These are phyloP conservation scores for Plebejus melissa DNA, from an alignment of 2,888 invertebrate species.

Conservation along the genomic window DNA sequence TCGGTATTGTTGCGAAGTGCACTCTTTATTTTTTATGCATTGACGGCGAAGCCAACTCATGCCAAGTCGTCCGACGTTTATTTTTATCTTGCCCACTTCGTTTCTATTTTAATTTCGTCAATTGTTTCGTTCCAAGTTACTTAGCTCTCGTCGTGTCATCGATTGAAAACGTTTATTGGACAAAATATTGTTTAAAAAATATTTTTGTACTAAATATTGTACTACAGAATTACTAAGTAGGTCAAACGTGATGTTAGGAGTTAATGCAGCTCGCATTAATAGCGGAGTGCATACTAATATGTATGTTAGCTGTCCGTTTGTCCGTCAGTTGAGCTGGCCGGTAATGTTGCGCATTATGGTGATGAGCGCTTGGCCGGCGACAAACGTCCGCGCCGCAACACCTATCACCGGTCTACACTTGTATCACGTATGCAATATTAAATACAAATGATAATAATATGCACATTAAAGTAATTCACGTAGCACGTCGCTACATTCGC, in stretches of 20 bases:
- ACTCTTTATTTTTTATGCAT: conserved; percentile 14
- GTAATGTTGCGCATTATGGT: not conserved
- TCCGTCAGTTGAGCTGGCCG: not conserved
- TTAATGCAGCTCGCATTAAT: not conserved
- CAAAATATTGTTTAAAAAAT: not conserved
- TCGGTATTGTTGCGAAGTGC: not conserved
- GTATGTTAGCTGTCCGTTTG: conserved; percentile 8
- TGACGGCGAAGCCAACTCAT: not conserved
- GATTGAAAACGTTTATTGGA: not conserved
- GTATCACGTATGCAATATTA: not conserved
- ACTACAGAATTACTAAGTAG: not conserved
- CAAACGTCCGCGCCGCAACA: not conserved
- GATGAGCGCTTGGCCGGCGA: not conserved
- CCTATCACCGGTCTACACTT: not conserved
- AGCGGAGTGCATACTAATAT: not conserved
- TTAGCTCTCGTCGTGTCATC: not conserved
- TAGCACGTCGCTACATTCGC: too few species aligned
- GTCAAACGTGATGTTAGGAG: not conserved
- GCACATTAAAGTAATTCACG: too few species aligned
- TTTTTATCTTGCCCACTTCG: not conserved
- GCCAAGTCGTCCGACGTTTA: conserved; percentile 10
- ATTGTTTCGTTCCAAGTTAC: not conserved
- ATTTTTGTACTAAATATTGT: not conserved
- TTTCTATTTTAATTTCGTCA: conserved; percentile 6
- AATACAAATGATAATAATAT: not conserved